Conservation (phyloP, 2,113 vertebrate species). For the Apaloderma vittatum region DNA sequence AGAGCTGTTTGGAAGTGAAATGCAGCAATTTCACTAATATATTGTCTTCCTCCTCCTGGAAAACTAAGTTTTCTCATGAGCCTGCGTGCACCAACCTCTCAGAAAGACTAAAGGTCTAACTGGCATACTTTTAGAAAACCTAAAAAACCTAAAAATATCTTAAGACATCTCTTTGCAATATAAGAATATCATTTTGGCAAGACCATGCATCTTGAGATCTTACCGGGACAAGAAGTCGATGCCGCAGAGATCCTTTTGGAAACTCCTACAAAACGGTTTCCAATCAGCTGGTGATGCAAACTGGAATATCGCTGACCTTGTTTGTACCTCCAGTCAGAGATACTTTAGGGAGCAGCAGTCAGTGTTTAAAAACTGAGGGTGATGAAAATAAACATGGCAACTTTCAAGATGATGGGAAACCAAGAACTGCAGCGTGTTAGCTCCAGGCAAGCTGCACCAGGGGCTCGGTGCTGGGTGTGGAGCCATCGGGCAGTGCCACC, state of each 20-base stretch:
- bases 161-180: background rate
- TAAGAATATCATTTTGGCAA: background rate
- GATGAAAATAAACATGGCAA: background rate
- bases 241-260: background rate
- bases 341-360: background rate
- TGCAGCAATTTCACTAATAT: background rate
- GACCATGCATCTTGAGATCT: background rate
- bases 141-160: background rate
- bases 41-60: background rate
- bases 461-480: background rate
- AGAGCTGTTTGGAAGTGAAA: background rate
- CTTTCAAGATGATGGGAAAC: background rate
- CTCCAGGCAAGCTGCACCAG: background rate
- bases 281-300: background rate
- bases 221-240: background rate
- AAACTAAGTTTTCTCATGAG: background rate
- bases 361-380: background rate
- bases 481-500: fast-evolving
- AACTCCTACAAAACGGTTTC: background rate
- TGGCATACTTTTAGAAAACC: background rate
- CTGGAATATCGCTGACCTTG: background rate
- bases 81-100: background rate
- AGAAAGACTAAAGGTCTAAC: background rate
- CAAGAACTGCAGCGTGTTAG: background rate
- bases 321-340: background rate